These are phyloP conservation scores for Drosophila fungiperda DNA, from an alignment of 2,888 invertebrate species.

Conservation along the genomic window DNA sequence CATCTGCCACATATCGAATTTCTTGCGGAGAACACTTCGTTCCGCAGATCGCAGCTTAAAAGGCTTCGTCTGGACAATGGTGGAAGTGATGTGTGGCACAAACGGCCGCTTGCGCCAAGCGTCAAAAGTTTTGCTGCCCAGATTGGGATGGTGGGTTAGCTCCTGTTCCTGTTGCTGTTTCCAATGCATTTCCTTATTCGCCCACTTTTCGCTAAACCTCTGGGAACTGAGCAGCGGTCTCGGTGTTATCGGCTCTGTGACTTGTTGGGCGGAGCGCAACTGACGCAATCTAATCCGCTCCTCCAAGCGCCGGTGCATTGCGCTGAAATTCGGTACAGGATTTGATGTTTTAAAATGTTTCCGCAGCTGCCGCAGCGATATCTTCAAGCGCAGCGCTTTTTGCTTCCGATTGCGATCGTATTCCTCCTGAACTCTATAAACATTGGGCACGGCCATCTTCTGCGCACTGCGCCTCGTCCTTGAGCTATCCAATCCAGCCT, in stretches of 20 bases:
- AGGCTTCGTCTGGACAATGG: conserved; percentile 41
- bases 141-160: not conserved
- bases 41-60: conserved; percentile 42
- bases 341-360: conserved; percentile 32
- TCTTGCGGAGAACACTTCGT: conserved; percentile 40
- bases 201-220: conserved; percentile 22
- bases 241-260: conserved; percentile 55
- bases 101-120: conserved; percentile 53
- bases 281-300: conserved; percentile 17
- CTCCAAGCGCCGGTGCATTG: conserved; percentile 39
- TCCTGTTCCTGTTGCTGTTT: not conserved
- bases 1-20: conserved; percentile 36
- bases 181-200: not conserved
- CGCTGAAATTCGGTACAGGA: conserved; percentile 55
- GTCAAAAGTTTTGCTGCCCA: not conserved
- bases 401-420: conserved; percentile 33
- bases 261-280: conserved; percentile 12
- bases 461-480: not conserved
- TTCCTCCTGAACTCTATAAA: conserved; percentile 17
- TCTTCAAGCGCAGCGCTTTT: not conserved
- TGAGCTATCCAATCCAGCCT: conserved; percentile 51
- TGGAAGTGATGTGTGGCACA: conserved; percentile 41
- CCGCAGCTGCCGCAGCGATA: not conserved
- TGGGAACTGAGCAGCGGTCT: conserved; percentile 44
- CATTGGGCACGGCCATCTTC: conserved; percentile 9